Base-by-base conservation (phyloP, 64 coral and sea anemone species). In the Trachythela sp. region DNA sequence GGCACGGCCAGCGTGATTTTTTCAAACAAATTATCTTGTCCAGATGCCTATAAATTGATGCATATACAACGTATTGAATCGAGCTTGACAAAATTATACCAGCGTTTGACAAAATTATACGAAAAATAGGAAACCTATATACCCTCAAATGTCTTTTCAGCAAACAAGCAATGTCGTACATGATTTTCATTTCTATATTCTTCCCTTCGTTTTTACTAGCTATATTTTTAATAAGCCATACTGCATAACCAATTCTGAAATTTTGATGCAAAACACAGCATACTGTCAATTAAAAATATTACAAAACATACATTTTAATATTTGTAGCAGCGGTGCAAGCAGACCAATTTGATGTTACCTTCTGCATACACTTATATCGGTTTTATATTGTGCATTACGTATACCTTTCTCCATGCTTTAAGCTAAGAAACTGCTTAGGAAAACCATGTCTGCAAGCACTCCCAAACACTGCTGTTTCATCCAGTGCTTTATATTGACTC, bases 161-260 rank as follows among this genome's bases (percentile, higher is more conserved):
- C 24, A 87, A 60, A 39, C 86, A 87, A 36, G 86, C 86, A 13
- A 87, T 60, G 60, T 87, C 86, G 35, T 87, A 87, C 54, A 87
- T 40, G 34, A 85, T 43, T 9, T 87, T 64, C 56, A 64, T 64
- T 27, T 4, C 26, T 64, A 64, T 22, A 64, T 64, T 64, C 24
- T 26, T 64, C 26, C 56, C 56, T 1, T 64, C 56, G 56, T 64
- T 64, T 20, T 64, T 6, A n/a, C 22, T 20, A 26, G 26, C 26
- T 27, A 64, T 64, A 8, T 64, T 64, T 64, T 64, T 64, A 64
- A 64, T 64, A 64, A 64, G 56, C 56, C 56, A 64, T 64, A 64
- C 56, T 64, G 56, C 56, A 64, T 64, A 64, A 20, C 56, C 56
- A 64, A 64, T 64, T 27, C 56, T 64, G 26, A 64, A 64, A 27